Conservation (phyloP, 2,113 vertebrate species). For the Dicrurus megarhynchus region DNA sequence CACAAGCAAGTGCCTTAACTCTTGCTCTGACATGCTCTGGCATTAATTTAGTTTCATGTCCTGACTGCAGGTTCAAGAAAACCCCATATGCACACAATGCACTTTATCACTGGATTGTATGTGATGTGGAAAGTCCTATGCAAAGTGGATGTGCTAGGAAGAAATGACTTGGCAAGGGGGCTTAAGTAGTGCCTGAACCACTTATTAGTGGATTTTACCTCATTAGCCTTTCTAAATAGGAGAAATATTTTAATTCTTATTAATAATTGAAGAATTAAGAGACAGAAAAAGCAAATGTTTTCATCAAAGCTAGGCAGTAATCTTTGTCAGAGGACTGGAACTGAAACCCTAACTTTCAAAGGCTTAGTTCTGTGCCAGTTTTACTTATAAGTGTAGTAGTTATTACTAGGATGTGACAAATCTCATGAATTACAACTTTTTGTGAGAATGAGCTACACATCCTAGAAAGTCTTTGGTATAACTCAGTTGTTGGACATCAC, state of each 20-base stretch:
- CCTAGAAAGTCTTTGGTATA: neutral
- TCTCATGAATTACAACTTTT: neutral
- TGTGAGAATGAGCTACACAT: neutral
- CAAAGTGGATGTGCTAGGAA: neutral
- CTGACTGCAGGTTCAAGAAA: neutral
- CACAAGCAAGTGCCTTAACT: neutral
- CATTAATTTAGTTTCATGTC: neutral
- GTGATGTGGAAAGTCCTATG: neutral
- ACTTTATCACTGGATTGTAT: neutral
- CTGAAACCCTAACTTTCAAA: neutral
- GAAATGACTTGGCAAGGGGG: neutral
- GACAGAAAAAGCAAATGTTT: neutral
- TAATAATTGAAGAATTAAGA: neutral
- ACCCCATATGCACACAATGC: neutral
- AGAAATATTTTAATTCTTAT: neutral
- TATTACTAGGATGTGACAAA: neutral
- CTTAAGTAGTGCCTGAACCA: neutral
- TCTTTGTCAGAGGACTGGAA: neutral
- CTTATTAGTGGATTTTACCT: neutral
- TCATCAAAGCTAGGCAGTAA: neutral
- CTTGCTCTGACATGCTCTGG: neutral
- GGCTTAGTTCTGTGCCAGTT: neutral
- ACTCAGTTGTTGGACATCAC: neutral
- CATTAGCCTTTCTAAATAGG: neutral
- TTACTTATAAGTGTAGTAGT: neutral